These are phyloP conservation scores for Anthrax anthrax DNA, from an alignment of 2,888 invertebrate genomes.

Conservation along the genomic window DNA sequence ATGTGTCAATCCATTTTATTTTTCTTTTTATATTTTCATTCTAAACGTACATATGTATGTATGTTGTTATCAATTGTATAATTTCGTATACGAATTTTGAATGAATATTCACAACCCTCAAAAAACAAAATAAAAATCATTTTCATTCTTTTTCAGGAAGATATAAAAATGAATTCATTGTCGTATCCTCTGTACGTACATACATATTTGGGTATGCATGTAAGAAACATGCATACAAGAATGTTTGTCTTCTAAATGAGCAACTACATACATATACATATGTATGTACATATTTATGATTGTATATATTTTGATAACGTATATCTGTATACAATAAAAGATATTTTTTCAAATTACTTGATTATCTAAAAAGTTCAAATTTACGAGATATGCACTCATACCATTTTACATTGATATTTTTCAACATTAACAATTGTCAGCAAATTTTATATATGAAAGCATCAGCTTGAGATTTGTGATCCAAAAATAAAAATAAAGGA, in stretches of 20 bases:
- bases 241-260: no score
- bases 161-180: constrained; percentile 5
- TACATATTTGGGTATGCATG: not conserved
- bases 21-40: not conserved
- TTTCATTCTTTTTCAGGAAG: constrained; percentile 4
- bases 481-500: no score
- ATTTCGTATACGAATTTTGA: no score
- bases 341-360: constrained; percentile 6
- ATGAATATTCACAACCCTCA: no score
- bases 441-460: not conserved
- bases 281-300: no score
- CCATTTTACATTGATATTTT: no score
- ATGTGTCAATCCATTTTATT: constrained; percentile 9
- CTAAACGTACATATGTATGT: no score
- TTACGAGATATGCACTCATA: constrained; percentile 3
- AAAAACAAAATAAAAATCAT: not conserved
- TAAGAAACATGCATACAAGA: no score
- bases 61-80: no score
- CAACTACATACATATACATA: no score
- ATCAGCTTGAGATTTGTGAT: not conserved
- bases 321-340: no score
- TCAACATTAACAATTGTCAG: not conserved
- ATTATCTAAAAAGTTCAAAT: constrained; percentile 6
- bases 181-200: not conserved
- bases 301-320: no score